Conservation (phyloP, 2,888 invertebrate genomes). For the Eretmocerus hayati region DNA sequence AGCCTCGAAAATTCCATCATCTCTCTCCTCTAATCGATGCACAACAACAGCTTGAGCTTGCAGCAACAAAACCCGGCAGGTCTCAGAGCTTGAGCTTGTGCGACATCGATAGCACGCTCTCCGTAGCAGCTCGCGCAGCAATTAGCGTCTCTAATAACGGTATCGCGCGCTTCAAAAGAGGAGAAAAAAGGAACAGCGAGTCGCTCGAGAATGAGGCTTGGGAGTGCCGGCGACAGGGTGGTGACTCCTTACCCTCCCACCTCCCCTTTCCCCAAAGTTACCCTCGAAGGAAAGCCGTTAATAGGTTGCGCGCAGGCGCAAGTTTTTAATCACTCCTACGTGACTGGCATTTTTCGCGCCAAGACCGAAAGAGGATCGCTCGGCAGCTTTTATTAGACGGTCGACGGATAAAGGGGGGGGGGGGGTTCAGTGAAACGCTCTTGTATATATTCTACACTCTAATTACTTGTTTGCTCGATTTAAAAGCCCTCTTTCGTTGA, state of each 20-base stretch:
- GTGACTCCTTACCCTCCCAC: no score
- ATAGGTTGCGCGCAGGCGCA: conserved; percentile 10
- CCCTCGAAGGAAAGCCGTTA: conserved; percentile 3
- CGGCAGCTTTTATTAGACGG: conserved; percentile 11
- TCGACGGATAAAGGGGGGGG: not conserved
- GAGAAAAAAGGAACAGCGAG: not conserved
- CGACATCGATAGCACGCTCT: no score
- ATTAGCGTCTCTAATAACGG: conserved; percentile 14
- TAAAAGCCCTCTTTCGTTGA: conserved; percentile 8
- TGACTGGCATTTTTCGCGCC: conserved; percentile 17
- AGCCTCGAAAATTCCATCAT: no score
- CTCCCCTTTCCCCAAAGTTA: not conserved
- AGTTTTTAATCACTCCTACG: conserved; percentile 21
- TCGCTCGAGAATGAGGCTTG: not conserved
- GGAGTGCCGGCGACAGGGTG: no score
- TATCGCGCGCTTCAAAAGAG: not conserved
- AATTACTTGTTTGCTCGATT: conserved; percentile 21
- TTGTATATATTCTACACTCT: conserved; percentile 2
- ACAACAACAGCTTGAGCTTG: no score
- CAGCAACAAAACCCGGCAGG: no score
- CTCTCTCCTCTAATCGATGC: no score
- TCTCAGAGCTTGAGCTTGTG: no score
- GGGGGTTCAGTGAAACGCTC: no score
- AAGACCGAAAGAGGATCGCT: not conserved
- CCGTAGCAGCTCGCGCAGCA: no score